Evolutionary conservation across 2,113 vertebrate genomes (phyloP).

Genomic region (Nerophis lumbriciformis): DNA sequence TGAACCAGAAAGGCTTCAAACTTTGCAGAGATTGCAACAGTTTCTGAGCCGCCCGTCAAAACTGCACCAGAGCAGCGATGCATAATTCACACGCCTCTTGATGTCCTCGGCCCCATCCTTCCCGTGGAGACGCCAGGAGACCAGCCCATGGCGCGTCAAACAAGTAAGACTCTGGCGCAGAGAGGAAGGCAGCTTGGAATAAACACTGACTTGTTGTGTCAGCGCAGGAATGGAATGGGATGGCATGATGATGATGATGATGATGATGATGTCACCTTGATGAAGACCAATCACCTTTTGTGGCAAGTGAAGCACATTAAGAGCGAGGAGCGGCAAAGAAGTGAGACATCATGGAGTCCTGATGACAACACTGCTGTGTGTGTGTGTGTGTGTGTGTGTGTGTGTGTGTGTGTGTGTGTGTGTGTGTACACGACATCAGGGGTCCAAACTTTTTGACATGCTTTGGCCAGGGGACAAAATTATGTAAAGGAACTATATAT

Average conservation of each 20-base stretch:
- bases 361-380: too few relatives aligned
- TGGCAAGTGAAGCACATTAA: background rate
- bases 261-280: constrained; percentile 2
- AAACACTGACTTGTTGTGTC: background rate
- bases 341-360: too few relatives aligned
- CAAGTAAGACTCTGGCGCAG: background rate
- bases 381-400: too few relatives aligned
- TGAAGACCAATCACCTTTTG: background rate
- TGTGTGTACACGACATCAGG: too few relatives aligned
- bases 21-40: constrained; percentile 13
- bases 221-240: too few relatives aligned
- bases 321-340: too few relatives aligned
- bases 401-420: too few relatives aligned
- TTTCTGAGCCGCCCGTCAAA: constrained; percentile 21
- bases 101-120: constrained; percentile 13
- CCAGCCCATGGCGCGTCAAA: constrained; percentile 2
- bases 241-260: constrained; percentile 22
- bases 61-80: constrained; percentile 3
- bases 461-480: too few relatives aligned
- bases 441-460: too few relatives aligned
- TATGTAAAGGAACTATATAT: too few relatives aligned
- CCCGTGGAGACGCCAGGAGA: constrained; percentile 3
- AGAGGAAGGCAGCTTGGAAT: constrained; percentile 12
- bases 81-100: constrained; percentile 25
- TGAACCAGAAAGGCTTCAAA: background rate